Evolutionary conservation across 2,888 invertebrate genomes (phyloP), one percentile per base, ranked within the genome.

Genomic region (Cetonia aurata): DNA sequence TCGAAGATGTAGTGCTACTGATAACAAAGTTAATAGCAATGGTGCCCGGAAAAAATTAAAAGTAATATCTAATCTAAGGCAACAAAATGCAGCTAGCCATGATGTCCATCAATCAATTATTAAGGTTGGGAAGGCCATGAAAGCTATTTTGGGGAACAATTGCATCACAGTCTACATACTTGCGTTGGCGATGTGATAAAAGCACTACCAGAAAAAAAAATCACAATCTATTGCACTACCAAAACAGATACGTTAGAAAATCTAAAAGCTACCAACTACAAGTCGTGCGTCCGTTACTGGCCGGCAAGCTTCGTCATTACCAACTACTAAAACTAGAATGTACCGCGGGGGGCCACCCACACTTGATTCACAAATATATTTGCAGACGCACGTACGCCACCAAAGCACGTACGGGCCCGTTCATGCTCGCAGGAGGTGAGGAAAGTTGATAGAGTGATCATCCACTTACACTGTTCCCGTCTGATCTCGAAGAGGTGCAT

Each of bases 381-480:
- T 59, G 33, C 56, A 52, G 52, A 67, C 46, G 57, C 67, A 55
- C 70, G 67, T 31, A 37, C 59, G 53, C 62, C 66, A 42, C 1
- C 42, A 42, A 42, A 59, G 62, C 42, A 59, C n/a, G n/a, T n/a
- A n/a, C 15, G 17, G 13, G 33, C 31, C 48, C 31, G 33, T 12
- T 53, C 17, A 6, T 31, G 19, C 53, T 10, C 25, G 50, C 44
- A 60, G 13, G 60, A 46, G 52, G 60, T n/a, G 46, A 52, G 33
- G 13, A 33, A n/a, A n/a, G n/a, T n/a, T n/a, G n/a, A n/a, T n/a
- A n/a, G 17, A 55, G 42, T 60, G 33, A 56, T 59, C 42, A 78
- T n/a, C 78, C 25, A 25, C n/a, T 78, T 78, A 78, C 78, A 73
- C 73, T 78, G 75, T 71, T 78, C 77, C n/a, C 77, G 76, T 71